Conservation (phyloP, 2,797 vertebrate species). For the Ispidina lecontei region DNA sequence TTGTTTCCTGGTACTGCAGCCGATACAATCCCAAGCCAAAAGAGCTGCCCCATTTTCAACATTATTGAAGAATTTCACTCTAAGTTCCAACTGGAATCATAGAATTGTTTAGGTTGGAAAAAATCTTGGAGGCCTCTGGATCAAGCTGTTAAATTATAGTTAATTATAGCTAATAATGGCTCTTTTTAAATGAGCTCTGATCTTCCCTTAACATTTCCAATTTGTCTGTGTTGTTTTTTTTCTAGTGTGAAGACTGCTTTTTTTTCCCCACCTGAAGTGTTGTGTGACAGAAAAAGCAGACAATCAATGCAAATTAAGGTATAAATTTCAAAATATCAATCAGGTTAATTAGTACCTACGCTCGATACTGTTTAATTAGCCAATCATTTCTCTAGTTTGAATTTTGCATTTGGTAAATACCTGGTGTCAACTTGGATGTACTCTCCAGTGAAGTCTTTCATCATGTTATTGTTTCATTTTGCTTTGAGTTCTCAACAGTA, state of each 20-base stretch:
- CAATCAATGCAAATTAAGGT: neutral
- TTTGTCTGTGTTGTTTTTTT: neutral
- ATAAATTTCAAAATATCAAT: neutral
- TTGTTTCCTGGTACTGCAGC: neutral
- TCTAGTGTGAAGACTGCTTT: neutral
- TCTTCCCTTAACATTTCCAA: neutral
- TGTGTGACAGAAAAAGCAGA: neutral
- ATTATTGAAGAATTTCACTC: neutral
- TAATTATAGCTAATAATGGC: neutral
- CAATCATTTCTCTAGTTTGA: neutral
- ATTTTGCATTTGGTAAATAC: neutral
- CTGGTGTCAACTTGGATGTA: neutral
- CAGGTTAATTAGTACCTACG: neutral
- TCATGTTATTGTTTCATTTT: neutral
- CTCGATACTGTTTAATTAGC: neutral
- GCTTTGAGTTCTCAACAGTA: neutral
- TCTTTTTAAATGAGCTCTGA: neutral
- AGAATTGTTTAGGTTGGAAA: neutral
- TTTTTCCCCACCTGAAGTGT: neutral
- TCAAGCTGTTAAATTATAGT: neutral
- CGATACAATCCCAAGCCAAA: neutral
- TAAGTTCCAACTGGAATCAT: neutral
- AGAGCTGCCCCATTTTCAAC: neutral
- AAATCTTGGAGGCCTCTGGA: rapidly evolving
- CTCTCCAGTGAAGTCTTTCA: neutral